Evolutionary conservation across 2,888 invertebrate genomes (phyloP).

Genomic region (Disparrhopalites patrizii): DNA sequence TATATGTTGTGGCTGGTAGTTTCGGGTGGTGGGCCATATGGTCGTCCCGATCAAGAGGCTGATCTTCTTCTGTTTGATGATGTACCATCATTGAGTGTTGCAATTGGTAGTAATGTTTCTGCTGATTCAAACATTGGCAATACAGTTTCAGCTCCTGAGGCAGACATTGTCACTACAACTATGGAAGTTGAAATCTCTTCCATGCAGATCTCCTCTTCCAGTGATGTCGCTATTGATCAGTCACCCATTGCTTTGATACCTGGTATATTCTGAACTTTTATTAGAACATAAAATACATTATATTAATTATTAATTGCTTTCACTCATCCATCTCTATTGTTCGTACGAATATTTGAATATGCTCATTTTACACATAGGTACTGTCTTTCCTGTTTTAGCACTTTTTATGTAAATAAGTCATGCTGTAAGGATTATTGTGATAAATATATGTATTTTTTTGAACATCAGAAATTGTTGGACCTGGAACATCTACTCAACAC

Average conservation of each 20-base stretch:
- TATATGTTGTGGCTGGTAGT: conserved; percentile 25
- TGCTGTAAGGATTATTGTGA: not conserved
- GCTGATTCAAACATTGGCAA: conserved; percentile 30
- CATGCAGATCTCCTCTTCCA: conserved; percentile 32
- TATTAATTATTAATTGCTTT: not conserved
- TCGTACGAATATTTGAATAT: not conserved
- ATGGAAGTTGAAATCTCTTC: conserved; percentile 31
- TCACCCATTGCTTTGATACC: conserved; percentile 18
- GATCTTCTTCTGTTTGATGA: conserved; percentile 44
- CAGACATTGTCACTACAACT: conserved; percentile 19
- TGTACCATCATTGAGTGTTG: conserved; percentile 28
- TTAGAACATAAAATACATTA: not conserved
- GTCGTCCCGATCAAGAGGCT: conserved; percentile 39
- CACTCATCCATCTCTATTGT: no score
- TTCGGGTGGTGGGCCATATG: conserved; percentile 38
- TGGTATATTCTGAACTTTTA: conserved; percentile 8
- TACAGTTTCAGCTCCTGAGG: conserved; percentile 27
- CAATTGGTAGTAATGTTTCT: no score
- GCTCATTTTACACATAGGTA: not conserved
- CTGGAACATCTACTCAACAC: conserved; percentile 16
- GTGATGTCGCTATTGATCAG: conserved; percentile 17
- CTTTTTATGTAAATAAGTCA: not conserved
- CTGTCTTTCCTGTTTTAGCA: not conserved
- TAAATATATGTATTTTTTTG: not conserved
- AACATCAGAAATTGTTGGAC: conserved; percentile 14